A percentile compares a stretch with the other conserved stretches of the same genome.
phyloP scores from a whole-genome alignment of 2,113 vertebrate species.

The Triplophysa siluroides region DNA sequence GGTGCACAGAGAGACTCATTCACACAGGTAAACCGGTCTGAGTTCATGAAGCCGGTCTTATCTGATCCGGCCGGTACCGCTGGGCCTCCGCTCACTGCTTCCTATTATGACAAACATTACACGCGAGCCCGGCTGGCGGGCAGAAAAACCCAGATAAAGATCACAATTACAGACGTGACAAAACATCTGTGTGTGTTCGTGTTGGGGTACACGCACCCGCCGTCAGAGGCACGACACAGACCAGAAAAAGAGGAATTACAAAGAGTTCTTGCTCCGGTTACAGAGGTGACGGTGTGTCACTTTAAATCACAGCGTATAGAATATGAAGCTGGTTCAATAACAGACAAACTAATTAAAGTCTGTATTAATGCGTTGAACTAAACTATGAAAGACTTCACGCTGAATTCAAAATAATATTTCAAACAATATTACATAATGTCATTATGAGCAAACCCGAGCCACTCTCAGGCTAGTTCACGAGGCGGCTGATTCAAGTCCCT shows the following conservation, averaged over 20 bases:
- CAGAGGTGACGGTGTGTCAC: too few relatives aligned
- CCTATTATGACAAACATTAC: slow-evolving; percentile 51
- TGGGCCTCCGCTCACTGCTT: slow-evolving; percentile 50
- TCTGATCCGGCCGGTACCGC: not conserved
- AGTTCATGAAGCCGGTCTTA: slow-evolving; percentile 34
- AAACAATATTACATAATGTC: too few relatives aligned
- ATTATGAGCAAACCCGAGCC: too few relatives aligned
- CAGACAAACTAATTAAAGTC: too few relatives aligned
- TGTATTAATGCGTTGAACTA: too few relatives aligned
- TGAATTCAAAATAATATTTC: too few relatives aligned
- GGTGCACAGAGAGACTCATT: slow-evolving; percentile 44
- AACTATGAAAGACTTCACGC: too few relatives aligned
- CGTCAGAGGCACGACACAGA: not conserved
- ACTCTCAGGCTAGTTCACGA: too few relatives aligned
- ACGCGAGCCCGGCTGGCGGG: slow-evolving; percentile 56
- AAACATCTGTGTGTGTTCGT: slow-evolving; percentile 59
- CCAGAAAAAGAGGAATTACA: not conserved
- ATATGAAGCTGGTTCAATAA: too few relatives aligned
- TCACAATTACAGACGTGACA: slow-evolving; percentile 64
- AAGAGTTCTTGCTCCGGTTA: not conserved
- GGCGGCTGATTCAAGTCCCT: too few relatives aligned
- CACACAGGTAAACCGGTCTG: slow-evolving; percentile 32
- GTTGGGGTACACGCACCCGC: slow-evolving; percentile 46
- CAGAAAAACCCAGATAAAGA: slow-evolving; percentile 61
- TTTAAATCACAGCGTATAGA: too few relatives aligned